Base-by-base conservation (phyloP, 2,888 invertebrate genomes). In the Cryptocephalus moraei region DNA sequence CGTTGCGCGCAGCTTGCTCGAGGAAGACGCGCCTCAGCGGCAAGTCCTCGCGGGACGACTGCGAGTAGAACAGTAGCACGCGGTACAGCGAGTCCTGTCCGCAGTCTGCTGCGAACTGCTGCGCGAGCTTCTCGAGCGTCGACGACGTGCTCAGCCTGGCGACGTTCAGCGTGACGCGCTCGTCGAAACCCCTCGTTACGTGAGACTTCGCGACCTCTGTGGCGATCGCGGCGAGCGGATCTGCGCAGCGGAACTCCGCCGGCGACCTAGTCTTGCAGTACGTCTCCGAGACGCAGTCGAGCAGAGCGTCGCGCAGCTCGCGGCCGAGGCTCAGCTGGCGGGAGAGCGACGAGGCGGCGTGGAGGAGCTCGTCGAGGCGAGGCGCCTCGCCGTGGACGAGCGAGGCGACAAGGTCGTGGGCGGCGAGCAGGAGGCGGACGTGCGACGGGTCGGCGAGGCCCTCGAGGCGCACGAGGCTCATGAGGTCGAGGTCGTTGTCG, bases 281-380 rank as follows among this genome's bases (percentile, higher is more conserved):
- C 10, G 86, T 79, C 61, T 85, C 84, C 0, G 76, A 67, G 54
- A 80, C 80, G 48, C 80, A 75, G 43, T 74, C 75, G 3, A 68
- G 56, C 49, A 85, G 69, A 0, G 85, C 80, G n/a, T 70, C 68
- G 9, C 63, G 59, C n/a, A 73, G 62, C 0, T 75, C 63, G 44
- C 79, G 75, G 14, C 49, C 85, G 43, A 82, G 72, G 2, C 76
- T 68, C 38, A 81, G 63, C 66, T 84, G 81, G 64, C 86, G 84
- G 44, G 75, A 74, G 38, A 80, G 75, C 48, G 86, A 66, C 56
- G 79, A 78, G 0, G 81, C 76, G 0, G 79, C 76, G 64, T 82
- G 82, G 10, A 86, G 67, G 33, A 89, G 69, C 59, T 84, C 80
- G 14, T 78, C 77, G 39, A 82, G 61, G 9, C 75, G 77, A 12